phyloP scores from a whole-genome alignment of 2,888 invertebrate genomes.

The Lacanobia wlatinum region DNA sequence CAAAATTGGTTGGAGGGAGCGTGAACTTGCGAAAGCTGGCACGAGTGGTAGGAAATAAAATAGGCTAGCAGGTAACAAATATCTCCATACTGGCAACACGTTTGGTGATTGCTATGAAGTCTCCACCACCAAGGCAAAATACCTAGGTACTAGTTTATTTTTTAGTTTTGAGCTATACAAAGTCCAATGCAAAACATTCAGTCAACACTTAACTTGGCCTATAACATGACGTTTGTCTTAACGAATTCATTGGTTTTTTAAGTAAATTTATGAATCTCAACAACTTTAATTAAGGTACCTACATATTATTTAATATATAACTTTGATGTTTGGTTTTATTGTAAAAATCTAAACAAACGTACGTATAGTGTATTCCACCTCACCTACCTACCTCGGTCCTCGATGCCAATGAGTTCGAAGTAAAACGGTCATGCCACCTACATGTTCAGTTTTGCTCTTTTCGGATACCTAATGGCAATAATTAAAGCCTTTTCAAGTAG shows the following conservation, averaged over 20 bases:
- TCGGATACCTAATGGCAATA: neutral
- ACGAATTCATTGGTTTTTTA: neutral
- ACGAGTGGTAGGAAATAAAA: no score
- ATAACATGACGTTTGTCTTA: neutral
- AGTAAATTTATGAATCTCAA: neutral
- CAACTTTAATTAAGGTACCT: neutral
- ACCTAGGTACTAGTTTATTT: no score
- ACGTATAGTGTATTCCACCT: neutral
- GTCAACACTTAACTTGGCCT: neutral
- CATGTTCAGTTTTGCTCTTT: neutral
- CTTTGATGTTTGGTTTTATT: no score
- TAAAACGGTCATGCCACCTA: neutral
- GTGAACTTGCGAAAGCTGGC: no score
- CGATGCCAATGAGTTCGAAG: neutral
- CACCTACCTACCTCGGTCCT: neutral
- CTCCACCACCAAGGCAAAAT: no score
- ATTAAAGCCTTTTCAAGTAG: neutral
- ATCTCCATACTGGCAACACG: no score
- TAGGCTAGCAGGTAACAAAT: no score
- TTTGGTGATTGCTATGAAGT: no score
- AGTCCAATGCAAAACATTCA: neutral
- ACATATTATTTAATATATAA: neutral
- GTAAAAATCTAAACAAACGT: no score
- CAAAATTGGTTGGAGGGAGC: no score
- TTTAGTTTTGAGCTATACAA: neutral